These are phyloP conservation scores for Tyrophagus putrescentiae DNA, from an alignment of 1,140 invertebrate genomes.

Conservation along the genomic window DNA sequence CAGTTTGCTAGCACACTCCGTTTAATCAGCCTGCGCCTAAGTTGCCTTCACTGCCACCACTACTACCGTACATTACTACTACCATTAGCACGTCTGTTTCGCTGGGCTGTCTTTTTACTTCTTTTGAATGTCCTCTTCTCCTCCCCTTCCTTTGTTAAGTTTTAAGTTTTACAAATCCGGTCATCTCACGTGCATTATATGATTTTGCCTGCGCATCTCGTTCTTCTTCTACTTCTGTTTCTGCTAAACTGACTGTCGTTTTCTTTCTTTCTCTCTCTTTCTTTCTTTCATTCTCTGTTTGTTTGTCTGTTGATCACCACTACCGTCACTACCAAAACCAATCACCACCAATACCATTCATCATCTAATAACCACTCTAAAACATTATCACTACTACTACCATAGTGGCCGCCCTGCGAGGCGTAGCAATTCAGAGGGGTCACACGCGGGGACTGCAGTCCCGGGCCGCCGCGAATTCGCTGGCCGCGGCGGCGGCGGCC, in stretches of 20 bases:
- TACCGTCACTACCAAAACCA: not conserved
- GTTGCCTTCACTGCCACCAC: too few relatives aligned
- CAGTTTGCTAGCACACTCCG: too few relatives aligned
- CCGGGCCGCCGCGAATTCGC: constrained; percentile 45
- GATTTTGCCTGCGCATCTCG: not conserved
- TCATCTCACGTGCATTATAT: too few relatives aligned
- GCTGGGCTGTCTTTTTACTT: too few relatives aligned
- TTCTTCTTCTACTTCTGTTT: not conserved
- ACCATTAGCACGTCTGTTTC: too few relatives aligned
- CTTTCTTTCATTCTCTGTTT: not conserved
- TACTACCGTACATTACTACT: too few relatives aligned
- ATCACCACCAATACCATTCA: not conserved
- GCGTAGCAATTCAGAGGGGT: constrained; percentile 52
- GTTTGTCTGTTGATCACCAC: too few relatives aligned
- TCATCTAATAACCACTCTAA: too few relatives aligned
- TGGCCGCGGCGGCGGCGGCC: constrained; percentile 39
- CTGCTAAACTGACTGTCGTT: not conserved
- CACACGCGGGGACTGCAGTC: constrained; percentile 43
- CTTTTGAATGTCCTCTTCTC: too few relatives aligned
- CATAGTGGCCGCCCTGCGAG: constrained; percentile 47
- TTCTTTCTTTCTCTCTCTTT: not conserved
- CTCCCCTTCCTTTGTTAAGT: too few relatives aligned
- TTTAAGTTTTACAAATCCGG: too few relatives aligned
- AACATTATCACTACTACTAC: not conserved
- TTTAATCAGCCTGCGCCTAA: too few relatives aligned